A percentile compares a stretch with the other conserved stretches of the same genome.
Conservation (phyloP, 2,113 vertebrate species). For the Tetrax tetrax region DNA sequence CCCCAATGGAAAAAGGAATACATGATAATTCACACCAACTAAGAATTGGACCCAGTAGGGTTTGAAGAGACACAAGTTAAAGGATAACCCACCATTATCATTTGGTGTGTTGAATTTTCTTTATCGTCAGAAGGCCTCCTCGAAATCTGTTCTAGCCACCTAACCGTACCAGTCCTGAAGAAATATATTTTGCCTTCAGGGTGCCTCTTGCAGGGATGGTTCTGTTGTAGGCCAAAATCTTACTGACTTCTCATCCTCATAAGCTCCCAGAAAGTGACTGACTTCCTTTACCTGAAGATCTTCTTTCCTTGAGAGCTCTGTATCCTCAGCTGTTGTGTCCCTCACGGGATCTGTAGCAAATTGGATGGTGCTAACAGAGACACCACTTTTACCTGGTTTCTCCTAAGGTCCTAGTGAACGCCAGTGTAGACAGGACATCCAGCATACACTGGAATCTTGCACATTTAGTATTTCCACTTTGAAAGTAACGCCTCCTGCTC, state of each 20-base stretch:
- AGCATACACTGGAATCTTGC: accelerated
- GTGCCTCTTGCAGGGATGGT: not conserved
- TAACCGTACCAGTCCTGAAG: not conserved
- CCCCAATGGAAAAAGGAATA: not conserved
- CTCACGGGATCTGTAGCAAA: not conserved
- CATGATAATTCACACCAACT: not conserved
- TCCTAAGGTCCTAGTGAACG: not conserved
- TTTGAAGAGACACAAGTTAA: not conserved
- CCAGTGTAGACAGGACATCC: not conserved
- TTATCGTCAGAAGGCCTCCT: not conserved
- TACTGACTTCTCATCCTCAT: not conserved
- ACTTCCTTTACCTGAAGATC: not conserved
- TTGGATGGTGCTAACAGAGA: not conserved
- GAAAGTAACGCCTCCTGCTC: not conserved
- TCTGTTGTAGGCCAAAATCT: not conserved
- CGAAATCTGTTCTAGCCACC: not conserved
- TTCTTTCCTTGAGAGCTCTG: not conserved
- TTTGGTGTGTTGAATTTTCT: not conserved
- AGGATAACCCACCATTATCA: not conserved
- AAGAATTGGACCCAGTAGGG: not conserved
- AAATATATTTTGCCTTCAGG: not conserved
- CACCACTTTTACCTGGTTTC: not conserved
- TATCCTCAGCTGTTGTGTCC: not conserved
- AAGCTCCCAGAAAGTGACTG: not conserved
- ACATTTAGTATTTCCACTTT: not conserved